Base-by-base conservation (phyloP, 2,113 vertebrate species). In the Caretta caretta region DNA sequence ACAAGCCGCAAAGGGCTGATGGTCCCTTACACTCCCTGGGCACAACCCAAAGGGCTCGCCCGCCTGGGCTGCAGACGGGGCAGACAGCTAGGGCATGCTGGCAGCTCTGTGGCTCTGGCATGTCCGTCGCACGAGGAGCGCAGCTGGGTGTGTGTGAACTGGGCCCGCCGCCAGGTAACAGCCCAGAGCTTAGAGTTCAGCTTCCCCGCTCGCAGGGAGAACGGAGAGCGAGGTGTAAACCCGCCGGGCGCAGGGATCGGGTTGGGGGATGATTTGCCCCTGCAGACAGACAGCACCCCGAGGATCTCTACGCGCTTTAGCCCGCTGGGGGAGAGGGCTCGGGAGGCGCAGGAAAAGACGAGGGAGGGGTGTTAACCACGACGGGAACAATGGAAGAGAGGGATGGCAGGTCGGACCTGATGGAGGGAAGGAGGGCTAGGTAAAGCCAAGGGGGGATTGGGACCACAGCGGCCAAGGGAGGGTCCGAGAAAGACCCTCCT, bases 91-190 rank as follows among this genome's bases (percentile, higher is more conserved):
- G 35, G n/a, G 65, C n/a, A 35, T n/a, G 62, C 62, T 69, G 62
- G 62, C 59, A 14, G 31, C 35, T 57, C 16, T 6, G 13, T 7
- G 59, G 59, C 29, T 69, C 62, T 17, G 62, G 62, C 35, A 51
- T 17, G 93, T 86, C 91, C 86, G 4, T 19, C 79, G 83, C 42
- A 49, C 86, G 94, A 62, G n/a, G 78, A 57, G 62, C 79, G 62
- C 31, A 69, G 62, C 62, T 69, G 62, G 35, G 31, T 16, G 62
- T 95, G 93, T 96, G 93, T 53, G 50, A 89, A n/a, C 92, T 96
- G 93, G 96, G 96, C 92, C 92, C 69, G 10, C 16, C 86, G 97
- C 96, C 95, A 96, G 96, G 94, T 95, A 97, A 46, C 75, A 84
- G 46, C 88, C 83, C 49, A 11, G 78, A 54, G 85, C 95, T 56